Base-by-base conservation (phyloP, 2,888 invertebrate genomes). In the Pterostichus niger region DNA sequence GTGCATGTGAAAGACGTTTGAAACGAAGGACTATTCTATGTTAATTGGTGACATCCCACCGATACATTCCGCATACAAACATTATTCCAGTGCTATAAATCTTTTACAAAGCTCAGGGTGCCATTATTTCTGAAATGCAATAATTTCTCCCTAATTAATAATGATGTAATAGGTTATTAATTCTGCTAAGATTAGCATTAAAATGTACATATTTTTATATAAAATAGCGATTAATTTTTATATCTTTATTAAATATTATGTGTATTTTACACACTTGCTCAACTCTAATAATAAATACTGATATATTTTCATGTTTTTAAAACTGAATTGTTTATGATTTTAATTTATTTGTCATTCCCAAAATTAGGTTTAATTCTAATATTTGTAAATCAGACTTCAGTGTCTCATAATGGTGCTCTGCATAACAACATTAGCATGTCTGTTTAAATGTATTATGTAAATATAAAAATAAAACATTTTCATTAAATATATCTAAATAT, bases 211-310 rank as follows among this genome's bases (percentile, higher is more conserved):
- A 85, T 85, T 85, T 87, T 86, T 87, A 87, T 84, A 87, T 87
- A 87, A 84, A 85, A 84, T 84, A 85, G 85, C 84, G 82, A 84
- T 84, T 85, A 86, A 80, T 84, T 82, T 82, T 85, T 85, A 84
- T 85, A 85, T 85, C 84, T 86, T 85, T 84, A 85, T 85, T 86
- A 85, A 86, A 85, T 85, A 85, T 82, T 85, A 87, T 86, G 88
- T 86, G 88, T 85, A 86, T 88, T 88, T 87, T 89, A 88, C 89
- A 89, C 89, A 89, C 88, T 89, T 90, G 90, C 89, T 89, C 90
- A 89, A 90, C 87, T 84, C 84, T 86, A 86, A 86, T 85, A 86
- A 86, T 86, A 86, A 86, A 85, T 86, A 86, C 85, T 86, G 84
- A 85, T 86, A 86, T 77, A 83, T 83, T 83, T 77, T 82, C 81